These are phyloP conservation scores for Accipiter cooperii DNA, from an alignment of 2,113 vertebrate genomes.

Conservation along the genomic window DNA sequence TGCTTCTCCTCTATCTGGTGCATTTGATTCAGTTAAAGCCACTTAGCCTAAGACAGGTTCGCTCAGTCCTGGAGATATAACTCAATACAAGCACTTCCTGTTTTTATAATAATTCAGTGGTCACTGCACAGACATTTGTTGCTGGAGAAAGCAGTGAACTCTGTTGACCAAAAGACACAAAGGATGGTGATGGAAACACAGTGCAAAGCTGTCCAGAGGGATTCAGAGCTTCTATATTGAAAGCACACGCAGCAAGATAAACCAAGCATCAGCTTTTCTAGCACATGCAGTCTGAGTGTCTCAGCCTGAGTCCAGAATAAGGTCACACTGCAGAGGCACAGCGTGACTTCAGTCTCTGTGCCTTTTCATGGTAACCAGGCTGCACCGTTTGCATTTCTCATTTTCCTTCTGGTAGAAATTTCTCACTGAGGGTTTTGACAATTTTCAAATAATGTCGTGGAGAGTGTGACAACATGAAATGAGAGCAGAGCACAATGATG, in stretches of 20 bases:
- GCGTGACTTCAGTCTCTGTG: accelerated
- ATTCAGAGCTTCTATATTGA: neutral
- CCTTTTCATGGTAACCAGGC: conserved; percentile 16
- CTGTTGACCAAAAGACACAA: neutral
- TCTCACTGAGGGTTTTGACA: conserved; percentile 47
- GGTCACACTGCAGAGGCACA: neutral
- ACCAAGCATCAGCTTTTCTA: neutral
- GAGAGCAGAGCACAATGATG: conserved; percentile 53
- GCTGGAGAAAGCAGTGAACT: neutral
- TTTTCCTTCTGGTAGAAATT: conserved; percentile 40
- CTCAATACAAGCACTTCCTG: neutral
- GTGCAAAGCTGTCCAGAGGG: neutral
- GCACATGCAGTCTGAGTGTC: neutral
- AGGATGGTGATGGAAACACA: neutral
- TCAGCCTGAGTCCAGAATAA: neutral
- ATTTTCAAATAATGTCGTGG: conserved; percentile 48
- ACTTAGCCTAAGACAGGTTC: neutral
- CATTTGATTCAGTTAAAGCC: neutral
- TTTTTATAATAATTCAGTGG: neutral
- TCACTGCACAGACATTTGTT: neutral
- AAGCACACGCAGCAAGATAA: neutral
- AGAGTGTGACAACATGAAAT: conserved; percentile 56
- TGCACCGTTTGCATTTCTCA: neutral
- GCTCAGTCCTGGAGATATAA: neutral
- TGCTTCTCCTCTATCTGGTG: neutral